phyloP scores from a whole-genome alignment of 2,113 vertebrate species.

The Colossoma macropomum region DNA sequence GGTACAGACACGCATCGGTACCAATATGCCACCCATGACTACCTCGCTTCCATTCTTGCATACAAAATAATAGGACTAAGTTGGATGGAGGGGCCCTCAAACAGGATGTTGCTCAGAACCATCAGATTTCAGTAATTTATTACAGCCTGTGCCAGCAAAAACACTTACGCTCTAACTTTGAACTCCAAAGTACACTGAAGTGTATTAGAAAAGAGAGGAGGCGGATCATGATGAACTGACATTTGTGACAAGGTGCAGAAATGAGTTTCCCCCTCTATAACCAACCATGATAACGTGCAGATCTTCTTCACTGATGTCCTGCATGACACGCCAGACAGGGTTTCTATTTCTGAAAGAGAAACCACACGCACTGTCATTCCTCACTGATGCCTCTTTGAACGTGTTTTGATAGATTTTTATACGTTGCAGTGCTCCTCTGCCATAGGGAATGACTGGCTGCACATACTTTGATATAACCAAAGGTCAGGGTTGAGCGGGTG shows the following conservation, averaged over 20 bases:
- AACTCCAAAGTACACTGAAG: constrained; percentile 29
- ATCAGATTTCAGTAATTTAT: too few species aligned
- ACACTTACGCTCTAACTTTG: background rate
- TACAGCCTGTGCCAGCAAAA: too few species aligned
- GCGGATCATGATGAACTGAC: background rate
- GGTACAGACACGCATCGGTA: too few species aligned
- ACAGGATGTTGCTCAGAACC: too few species aligned
- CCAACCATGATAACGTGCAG: constrained; percentile 22
- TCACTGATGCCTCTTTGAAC: constrained; percentile 35
- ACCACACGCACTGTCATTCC: constrained; percentile 12
- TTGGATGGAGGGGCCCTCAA: too few species aligned
- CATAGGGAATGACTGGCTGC: constrained; percentile 11
- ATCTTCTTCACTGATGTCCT: constrained; percentile 18
- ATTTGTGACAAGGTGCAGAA: constrained; percentile 40
- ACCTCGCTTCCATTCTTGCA: too few species aligned
- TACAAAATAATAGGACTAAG: too few species aligned
- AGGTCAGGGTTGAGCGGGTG: constrained; percentile 40
- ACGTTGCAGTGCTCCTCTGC: background rate
- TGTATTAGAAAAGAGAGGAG: background rate
- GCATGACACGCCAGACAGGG: background rate
- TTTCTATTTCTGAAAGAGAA: constrained; percentile 39
- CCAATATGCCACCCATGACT: too few species aligned
- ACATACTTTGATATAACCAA: constrained; percentile 48
- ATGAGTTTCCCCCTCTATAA: constrained; percentile 14
- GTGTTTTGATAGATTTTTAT: constrained; percentile 31